Conservation (phyloP, 2,888 invertebrate species). For the Papilio gigon region DNA sequence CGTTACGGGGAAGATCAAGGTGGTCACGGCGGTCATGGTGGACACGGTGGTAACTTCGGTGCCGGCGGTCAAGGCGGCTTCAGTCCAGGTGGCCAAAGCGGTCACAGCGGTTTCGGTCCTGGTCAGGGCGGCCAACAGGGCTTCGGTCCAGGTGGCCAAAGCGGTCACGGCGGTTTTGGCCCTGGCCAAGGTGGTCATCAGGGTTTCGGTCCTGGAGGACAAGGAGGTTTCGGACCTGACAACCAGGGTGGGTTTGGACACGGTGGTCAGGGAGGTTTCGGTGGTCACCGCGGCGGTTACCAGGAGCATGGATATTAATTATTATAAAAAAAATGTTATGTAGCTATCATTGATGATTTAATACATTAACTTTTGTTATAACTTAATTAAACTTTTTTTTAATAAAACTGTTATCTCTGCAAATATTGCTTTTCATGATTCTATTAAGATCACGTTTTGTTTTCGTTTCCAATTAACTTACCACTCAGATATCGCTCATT, state of each 20-base stretch:
- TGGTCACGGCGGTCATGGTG: conserved; percentile 41
- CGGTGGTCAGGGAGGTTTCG: conserved; percentile 41
- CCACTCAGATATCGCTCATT: no score
- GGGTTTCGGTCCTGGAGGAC: conserved; percentile 41
- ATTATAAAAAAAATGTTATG: conserved; percentile 18
- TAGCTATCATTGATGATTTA: no score
- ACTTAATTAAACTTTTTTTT: neutral
- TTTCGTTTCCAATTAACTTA: no score
- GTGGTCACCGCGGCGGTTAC: conserved; percentile 45
- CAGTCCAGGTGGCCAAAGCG: conserved; percentile 21
- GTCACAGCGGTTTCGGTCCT: conserved; percentile 30
- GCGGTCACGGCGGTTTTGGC: conserved; percentile 39
- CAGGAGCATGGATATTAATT: conserved; percentile 46
- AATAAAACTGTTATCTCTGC: no score
- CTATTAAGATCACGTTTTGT: no score
- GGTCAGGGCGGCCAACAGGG: conserved; percentile 32
- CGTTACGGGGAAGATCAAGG: conserved; percentile 37
- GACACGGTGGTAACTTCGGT: conserved; percentile 41
- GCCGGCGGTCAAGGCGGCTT: conserved; percentile 42
- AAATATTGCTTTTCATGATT: no score
- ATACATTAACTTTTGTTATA: no score
- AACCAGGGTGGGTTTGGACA: conserved; percentile 36
- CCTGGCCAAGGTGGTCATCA: conserved; percentile 32
- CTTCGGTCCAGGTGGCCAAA: conserved; percentile 31
- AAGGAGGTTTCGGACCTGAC: conserved; percentile 33